Evolutionary conservation across 2,888 invertebrate species (phyloP), one percentile per base, ranked within the genome.

Genomic region (Hydroisotoma schaefferi): DNA sequence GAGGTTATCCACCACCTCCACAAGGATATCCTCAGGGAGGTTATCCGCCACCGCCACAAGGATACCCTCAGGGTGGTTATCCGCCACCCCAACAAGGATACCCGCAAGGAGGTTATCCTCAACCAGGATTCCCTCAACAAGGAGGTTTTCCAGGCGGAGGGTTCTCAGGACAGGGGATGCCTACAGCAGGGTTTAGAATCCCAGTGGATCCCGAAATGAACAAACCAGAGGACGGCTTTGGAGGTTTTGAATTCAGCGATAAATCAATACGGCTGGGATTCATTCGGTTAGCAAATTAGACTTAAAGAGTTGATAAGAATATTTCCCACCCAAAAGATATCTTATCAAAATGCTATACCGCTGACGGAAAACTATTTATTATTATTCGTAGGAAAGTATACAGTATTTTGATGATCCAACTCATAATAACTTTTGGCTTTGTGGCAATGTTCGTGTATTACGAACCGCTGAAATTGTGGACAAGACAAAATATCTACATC

Each of bases 391-490:
- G 88, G 76, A 85, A 85, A 76, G 92, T 92, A 47, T 93, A 92
- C 77, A 81, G 85, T 33, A 91, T 93, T 73, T 78, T 93, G 70
- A 85, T 87, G 86, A 81, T 84, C 25, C 95, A 97, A 78, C 80
- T 97, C 57, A 74, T 85, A 10, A 82, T 94, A 55, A 90, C 94
- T 0, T 79, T 88, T 73, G 82, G 80, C 1, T 85, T 94, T 77
- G 88, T 94, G 63, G 80, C 85, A 1, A 77, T 90, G 61, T 91
- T 94, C 76, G 77, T 86, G 40, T 87, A 83, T 76, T 68, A 72
- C 38, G 53, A 66, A 10, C 69, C 67, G 3, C 46, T 68, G 26
- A 67, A 61, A 38, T 3, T 10, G 1, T 72, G 57, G 52, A 52
- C 57, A 2, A 28, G 49, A 4, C 2, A 12, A 5, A 61, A 63